Evolutionary conservation across 2,888 invertebrate species (phyloP), one percentile per base, ranked within the genome.

Genomic region (Andrena minutula): DNA sequence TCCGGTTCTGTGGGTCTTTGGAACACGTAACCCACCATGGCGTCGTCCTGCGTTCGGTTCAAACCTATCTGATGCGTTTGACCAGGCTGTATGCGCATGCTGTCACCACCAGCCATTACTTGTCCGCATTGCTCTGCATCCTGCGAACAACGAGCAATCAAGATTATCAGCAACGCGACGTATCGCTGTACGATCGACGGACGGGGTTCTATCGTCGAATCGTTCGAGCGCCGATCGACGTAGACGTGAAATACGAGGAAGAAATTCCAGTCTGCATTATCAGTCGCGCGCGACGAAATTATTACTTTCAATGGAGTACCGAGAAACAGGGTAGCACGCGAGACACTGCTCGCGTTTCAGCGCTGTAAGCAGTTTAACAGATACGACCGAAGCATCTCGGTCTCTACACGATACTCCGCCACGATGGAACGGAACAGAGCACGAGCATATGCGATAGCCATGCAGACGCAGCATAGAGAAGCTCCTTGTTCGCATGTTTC

Each of bases 1-100:
- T 98, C 98, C 74, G 96, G 96, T 93, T 98, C 98, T 86, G 96
- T 96, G 87, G 97, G 97, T 87, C 97, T 94, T 93, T 98, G 98
- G 94, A 98, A 99, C 89, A 98, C 97, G 94, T 99, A 99, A 91
- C 98, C 97, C 89, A 98, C 98, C 94, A 97, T 97, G 85, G 98
- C 98, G 95, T 98, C 98, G 94, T 98, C 98, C 94, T 97, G 97
- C 85, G 97, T 89, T 90, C 94, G 91, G 75, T 87, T 92, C 12
- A 93, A 87, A 73, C 93, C 91, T 82, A 94, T 93, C 73, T 93
- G 94, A 89, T 92, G 93, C 51, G 93, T 91, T 51, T 94, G 94
- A 79, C 93, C 93, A 41, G 92, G 91, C 87, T 93, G 93, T 84
- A 94, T 91, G 61, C 94, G 91, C 81, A 93, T 89, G 35, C 92